Percentiles rank a stretch among this genome's conserved stretches.
Evolutionary conservation across 2,888 invertebrate genomes (phyloP).

Genomic region (Oxycera nigricornis): DNA sequence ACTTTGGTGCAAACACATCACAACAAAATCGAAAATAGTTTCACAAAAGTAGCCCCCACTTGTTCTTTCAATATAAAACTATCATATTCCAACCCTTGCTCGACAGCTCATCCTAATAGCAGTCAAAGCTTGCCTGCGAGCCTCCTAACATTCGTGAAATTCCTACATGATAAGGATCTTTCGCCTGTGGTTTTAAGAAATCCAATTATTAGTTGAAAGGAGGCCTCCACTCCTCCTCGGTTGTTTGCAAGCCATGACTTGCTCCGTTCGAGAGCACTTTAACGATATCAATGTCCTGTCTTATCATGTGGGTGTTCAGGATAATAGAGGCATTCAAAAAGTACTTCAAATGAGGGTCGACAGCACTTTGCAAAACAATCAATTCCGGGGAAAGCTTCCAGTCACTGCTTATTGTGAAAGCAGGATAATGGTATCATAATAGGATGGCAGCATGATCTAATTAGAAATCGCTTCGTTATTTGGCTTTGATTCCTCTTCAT

Average conservation of each 20-base stretch:
- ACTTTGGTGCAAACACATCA: too few relatives aligned
- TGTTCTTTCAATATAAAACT: conserved; percentile 6
- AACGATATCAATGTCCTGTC: not conserved
- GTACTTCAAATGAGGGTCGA: not conserved
- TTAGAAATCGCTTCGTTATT: too few relatives aligned
- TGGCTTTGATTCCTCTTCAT: too few relatives aligned
- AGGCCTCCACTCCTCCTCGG: not conserved
- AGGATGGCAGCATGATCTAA: too few relatives aligned
- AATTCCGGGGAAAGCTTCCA: too few relatives aligned
- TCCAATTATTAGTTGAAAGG: conserved; percentile 36
- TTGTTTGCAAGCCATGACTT: not conserved
- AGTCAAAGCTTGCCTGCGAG: not conserved
- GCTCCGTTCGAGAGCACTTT: not conserved
- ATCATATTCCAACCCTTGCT: not conserved
- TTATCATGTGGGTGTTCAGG: conserved; percentile 2
- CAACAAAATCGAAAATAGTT: not conserved
- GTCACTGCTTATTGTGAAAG: too few relatives aligned
- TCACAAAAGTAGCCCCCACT: not conserved
- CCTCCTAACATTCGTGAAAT: conserved; percentile 16
- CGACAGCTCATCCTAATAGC: not conserved
- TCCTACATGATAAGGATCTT: conserved; percentile 16
- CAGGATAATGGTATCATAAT: too few relatives aligned
- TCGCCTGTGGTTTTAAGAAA: conserved; percentile 33
- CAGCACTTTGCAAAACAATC: conserved; percentile 1
- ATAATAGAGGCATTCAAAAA: not conserved